Base-by-base conservation (phyloP, 2,113 vertebrate genomes). In the Recurvirostra avosetta region DNA sequence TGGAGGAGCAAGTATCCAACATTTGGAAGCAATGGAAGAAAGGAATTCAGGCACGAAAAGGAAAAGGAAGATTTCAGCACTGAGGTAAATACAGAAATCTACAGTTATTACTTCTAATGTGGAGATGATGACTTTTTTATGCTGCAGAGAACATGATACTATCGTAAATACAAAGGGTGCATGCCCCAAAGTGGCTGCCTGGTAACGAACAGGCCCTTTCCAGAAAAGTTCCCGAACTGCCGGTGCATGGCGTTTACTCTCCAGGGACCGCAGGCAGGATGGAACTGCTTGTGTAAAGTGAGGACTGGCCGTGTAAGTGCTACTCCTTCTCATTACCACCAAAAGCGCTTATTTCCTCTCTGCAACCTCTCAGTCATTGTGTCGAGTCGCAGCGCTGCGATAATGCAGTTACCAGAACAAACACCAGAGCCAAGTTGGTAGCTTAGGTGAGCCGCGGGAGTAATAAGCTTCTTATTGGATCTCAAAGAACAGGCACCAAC, bases 241-340 rank as follows among this genome's bases (percentile, higher is more conserved):
- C 1, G 2, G 13, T 1, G 23, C 59, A 14, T 3, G 20, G 25
- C 71, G 3, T 4, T 7, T 8, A 12, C n/a, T 49, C 23, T 8
- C 49, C 41, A 14, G 36, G 73, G 56, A 30, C 0, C 10, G 32
- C 25, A 32, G 36, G 59, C 36, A 34, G 73, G 59, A 11, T 14
- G 7, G 12, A 29, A 53, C 5, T 25, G 61, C 68, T 52, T 15
- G 25, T 8, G 12, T 9, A 40, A 67, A 21, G 7, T 30, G 52
- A 52, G 67, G 52, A 12, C 6, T 18, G 47, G 40, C 61, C 68
- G 4, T 11, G 0, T 5, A 27, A 67, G 38, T 20, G 15, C 36
- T 59, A 6, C 52, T 59, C 52, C 47, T 49, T 49, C 82, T 38
- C 45, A 8, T 41, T 25, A 36, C 43, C 40, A 14, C 47, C 20